Base-by-base conservation (phyloP, 1,140 invertebrate genomes). In the Aphaenogaster ashmeadi region DNA sequence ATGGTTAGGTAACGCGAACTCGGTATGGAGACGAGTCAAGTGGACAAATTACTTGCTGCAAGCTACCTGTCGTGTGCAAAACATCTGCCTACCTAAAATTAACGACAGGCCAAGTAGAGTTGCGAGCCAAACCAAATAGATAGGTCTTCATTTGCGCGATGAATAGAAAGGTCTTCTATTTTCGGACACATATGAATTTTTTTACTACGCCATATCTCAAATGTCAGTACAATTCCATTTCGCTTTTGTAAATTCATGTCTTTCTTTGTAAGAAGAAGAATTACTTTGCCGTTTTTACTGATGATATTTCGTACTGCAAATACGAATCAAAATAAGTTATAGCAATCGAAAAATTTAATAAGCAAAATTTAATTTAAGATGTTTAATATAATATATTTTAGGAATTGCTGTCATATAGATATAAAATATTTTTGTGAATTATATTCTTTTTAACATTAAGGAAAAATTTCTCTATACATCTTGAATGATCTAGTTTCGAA, bases 1-100 rank as follows among this genome's bases (percentile, higher is more conserved):
- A 84, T 47, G 80, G 54, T 74, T 56, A 60, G 69, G 47, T 84
- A 74, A 74, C 44, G 33, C 13, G 27, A 75, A 36, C 54, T 71
- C 69, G 54, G 47, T 15, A 41, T 38, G 60, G 67, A 58, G 47
- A 54, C 33, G 67, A 83, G 41, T 74, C 54, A 60, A 71, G 69
- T 74, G 80, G 54, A 84, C 80, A 84, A 84, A 84, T 84, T 84
- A 60, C 69, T 84, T 62, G 80, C 54, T 60, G 41, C 54, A 21
- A 75, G 41, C 21, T 74, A 75, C 69, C 67, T 84, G 80, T 84
- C 80, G 54, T 13, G n/a, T 75, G 69, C 80, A 75, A 84, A 84
- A 84, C 52, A 81, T 74, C 41, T 62, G 41, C 18, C 58, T 13
- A 56, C 54, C 80, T 84, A 84, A 84, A 84, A 84, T 84, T 75